These are phyloP conservation scores for Caenorhabditis sp. DNA, from an alignment of 2,888 invertebrate species.

Conservation along the genomic window DNA sequence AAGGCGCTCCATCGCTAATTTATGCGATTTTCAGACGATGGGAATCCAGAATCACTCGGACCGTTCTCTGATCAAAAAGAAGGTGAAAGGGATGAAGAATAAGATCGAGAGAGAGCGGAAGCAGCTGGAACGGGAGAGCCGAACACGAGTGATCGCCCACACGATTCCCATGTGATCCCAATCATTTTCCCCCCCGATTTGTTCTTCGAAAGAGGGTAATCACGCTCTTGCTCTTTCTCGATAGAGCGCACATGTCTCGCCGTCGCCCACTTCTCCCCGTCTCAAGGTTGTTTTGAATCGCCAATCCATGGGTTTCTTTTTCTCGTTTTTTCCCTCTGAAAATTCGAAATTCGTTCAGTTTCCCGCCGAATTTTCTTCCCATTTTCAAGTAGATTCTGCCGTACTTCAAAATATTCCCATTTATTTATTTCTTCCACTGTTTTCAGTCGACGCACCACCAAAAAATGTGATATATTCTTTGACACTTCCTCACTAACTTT, in stretches of 20 bases:
- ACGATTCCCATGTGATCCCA: conserved; percentile 61
- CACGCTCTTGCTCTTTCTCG: background rate
- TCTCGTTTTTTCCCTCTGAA: background rate
- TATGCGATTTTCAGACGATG: conserved; percentile 79
- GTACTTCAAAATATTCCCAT: background rate
- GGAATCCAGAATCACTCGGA: conserved; percentile 81
- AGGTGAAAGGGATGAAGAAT: conserved; percentile 81
- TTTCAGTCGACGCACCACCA: conserved; percentile 32
- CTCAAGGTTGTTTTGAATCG: conserved; percentile 51
- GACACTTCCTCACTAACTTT: conserved; percentile 37
- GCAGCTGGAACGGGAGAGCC: conserved; percentile 89
- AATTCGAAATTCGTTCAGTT: conserved; percentile 21
- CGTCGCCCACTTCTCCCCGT: conserved; percentile 6
- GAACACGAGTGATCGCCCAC: conserved; percentile 78
- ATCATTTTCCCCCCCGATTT: background rate
- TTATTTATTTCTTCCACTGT: conserved; percentile 20
- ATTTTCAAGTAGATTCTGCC: conserved; percentile 4
- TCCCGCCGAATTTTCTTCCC: conserved; percentile 9
- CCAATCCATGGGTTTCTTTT: conserved; percentile 49
- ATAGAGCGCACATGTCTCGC: background rate
- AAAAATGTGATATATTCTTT: conserved; percentile 44
- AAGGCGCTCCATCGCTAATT: background rate
- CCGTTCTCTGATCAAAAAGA: conserved; percentile 82
- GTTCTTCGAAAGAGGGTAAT: background rate
- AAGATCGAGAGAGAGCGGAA: conserved; percentile 82